Conservation (phyloP, 2,888 invertebrate genomes). For the Monopis laevigella region DNA sequence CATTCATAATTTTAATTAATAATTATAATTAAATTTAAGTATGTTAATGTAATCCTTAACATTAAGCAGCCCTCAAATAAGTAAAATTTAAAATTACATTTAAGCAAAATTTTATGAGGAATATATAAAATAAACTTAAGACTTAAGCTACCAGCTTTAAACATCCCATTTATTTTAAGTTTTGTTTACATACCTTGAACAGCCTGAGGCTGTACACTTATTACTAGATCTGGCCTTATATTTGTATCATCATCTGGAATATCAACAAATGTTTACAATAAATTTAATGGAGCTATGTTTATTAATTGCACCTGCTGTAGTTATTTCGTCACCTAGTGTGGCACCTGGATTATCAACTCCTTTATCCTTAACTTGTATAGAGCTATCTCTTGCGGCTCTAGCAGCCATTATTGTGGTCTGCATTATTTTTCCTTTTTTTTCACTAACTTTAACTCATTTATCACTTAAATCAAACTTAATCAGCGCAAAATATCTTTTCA, state of each 20-base stretch:
- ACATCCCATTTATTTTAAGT: no score
- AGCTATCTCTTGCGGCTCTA: conserved; percentile 14
- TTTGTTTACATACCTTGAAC: conserved; percentile 1
- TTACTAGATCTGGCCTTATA: conserved; percentile 41
- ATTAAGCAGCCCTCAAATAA: no score
- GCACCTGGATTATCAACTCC: conserved; percentile 39
- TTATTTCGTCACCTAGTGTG: conserved; percentile 43
- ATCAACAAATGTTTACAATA: background rate
- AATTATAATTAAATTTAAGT: no score
- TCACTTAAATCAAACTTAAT: conserved; percentile 8
- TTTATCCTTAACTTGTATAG: conserved; percentile 11
- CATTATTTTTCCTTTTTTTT: conserved; percentile 2
- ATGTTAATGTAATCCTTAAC: no score
- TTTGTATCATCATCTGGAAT: conserved; percentile 40
- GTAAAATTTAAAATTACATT: no score
- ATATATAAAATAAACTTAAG: no score
- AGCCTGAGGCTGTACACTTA: conserved; percentile 43
- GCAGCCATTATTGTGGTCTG: conserved; percentile 21
- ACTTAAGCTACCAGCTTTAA: no score
- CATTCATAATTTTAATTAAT: no score
- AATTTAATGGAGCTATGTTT: background rate
- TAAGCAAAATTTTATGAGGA: no score
- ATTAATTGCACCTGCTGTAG: no score
- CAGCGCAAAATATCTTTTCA: background rate
- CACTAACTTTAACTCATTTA: background rate